phyloP scores from a whole-genome alignment of 2,797 vertebrate species.

The Gymnoscopelus braueri region DNA sequence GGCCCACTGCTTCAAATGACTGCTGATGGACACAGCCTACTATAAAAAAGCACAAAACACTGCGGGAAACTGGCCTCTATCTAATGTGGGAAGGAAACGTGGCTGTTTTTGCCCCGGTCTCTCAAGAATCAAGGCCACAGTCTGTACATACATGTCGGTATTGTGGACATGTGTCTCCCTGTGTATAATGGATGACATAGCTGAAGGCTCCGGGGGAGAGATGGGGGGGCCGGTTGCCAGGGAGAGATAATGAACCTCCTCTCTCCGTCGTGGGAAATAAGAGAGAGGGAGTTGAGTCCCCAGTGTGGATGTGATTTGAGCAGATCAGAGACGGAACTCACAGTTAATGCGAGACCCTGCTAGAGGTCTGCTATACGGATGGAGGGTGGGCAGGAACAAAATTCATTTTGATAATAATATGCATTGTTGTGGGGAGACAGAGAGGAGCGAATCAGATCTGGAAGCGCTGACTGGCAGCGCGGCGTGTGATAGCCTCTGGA shows the following conservation, averaged over 20 bases:
- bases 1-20: constrained; percentile 31
- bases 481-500: constrained; percentile 80
- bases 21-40: constrained; percentile 47
- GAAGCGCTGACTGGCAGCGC: constrained; percentile 73
- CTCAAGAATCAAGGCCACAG: constrained; percentile 57
- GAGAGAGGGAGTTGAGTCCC: constrained; percentile 57
- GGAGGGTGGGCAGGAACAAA: constrained; percentile 32
- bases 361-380: constrained; percentile 28
- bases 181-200: constrained; percentile 80
- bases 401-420: constrained; percentile 67
- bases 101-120: constrained; percentile 57
- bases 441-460: constrained; percentile 71
- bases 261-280: constrained; percentile 70
- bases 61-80: constrained; percentile 39
- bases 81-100: constrained; percentile 55
- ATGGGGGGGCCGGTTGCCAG: constrained; percentile 68
- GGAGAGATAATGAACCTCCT: constrained; percentile 71
- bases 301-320: constrained; percentile 71
- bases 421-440: constrained; percentile 45
- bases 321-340: constrained; percentile 58
- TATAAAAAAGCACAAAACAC: constrained; percentile 46
- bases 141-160: constrained; percentile 68
- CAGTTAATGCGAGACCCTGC: constrained; percentile 43
- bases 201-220: constrained; percentile 70
- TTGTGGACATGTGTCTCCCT: constrained; percentile 76